phyloP scores from a whole-genome alignment of 92 coral and sea anemone genomes.

The Pocillopora meandrina region DNA sequence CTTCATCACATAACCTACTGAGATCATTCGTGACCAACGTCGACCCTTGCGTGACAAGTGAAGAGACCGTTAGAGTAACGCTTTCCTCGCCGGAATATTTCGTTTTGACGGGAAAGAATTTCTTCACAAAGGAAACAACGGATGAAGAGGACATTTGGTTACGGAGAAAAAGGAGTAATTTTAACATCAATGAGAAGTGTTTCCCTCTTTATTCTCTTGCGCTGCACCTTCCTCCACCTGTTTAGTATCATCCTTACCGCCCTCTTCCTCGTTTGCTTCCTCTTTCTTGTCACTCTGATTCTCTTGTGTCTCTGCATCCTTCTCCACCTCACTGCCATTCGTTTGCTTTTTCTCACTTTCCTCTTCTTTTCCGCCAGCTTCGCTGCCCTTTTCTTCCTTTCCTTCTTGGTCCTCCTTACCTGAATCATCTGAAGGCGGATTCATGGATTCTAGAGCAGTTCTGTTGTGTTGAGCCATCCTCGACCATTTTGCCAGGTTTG shows the following conservation, averaged over 20 bases:
- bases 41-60: too few relatives aligned
- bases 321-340: slow-evolving; percentile 16
- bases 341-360: background rate
- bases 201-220: background rate
- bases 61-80: too few relatives aligned
- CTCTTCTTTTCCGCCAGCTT: background rate
- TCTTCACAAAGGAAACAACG: background rate
- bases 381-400: background rate
- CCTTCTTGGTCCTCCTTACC: slow-evolving; percentile 1
- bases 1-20: too few relatives aligned
- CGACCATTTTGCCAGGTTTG: slow-evolving; percentile 34
- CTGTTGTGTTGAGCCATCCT: slow-evolving; percentile 36
- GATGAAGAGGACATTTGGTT: background rate
- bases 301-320: background rate
- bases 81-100: background rate
- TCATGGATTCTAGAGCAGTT: slow-evolving; percentile 36
- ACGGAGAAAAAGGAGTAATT: background rate
- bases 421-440: slow-evolving; percentile 11
- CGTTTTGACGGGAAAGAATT: background rate
- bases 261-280: background rate
- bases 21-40: too few relatives aligned
- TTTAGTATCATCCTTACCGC: background rate
- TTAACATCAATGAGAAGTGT: background rate
- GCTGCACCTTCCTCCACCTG: background rate
- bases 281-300: slow-evolving; percentile 9